Conservation (phyloP, 2,888 invertebrate genomes). For the Caenorhabditis wallacei region DNA sequence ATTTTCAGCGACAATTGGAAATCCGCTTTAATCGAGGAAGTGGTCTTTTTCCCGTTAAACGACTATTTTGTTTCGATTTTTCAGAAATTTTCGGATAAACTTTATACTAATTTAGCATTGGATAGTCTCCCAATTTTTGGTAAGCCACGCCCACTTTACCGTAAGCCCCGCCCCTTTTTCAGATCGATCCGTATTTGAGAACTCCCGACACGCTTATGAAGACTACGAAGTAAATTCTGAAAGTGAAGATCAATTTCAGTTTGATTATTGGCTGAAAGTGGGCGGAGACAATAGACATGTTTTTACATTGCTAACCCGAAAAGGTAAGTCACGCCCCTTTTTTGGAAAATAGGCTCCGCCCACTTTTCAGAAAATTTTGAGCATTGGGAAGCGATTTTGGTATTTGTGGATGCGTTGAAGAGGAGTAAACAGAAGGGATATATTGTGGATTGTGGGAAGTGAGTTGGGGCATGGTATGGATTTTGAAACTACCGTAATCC, state of each 20-base stretch:
- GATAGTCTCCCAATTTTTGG: constrained; percentile 34
- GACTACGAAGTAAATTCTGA: background rate
- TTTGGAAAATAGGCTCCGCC: background rate
- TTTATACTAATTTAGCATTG: constrained; percentile 39
- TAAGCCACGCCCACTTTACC: constrained; percentile 1
- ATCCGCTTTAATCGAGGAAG: constrained; percentile 31
- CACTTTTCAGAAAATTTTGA: constrained; percentile 43
- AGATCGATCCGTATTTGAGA: background rate
- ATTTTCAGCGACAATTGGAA: constrained; percentile 52
- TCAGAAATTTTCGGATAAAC: constrained; percentile 51
- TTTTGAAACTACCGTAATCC: too few species aligned
- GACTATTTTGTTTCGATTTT: constrained; percentile 16
- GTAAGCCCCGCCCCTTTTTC: background rate
- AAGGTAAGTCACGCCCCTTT: constrained; percentile 10
- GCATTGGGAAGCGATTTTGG: constrained; percentile 44
- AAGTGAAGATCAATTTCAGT: background rate
- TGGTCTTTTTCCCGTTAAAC: background rate
- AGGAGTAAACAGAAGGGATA: constrained; percentile 15
- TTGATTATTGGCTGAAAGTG: constrained; percentile 32
- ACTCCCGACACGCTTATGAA: constrained; percentile 3
- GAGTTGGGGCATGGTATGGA: too few species aligned
- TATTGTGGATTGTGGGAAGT: constrained; percentile 49
- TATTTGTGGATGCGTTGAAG: constrained; percentile 34
- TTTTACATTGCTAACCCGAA: constrained; percentile 17
- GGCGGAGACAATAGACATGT: background rate